Conservation (phyloP, 1,140 invertebrate species). For the Dendroctonus valens region DNA sequence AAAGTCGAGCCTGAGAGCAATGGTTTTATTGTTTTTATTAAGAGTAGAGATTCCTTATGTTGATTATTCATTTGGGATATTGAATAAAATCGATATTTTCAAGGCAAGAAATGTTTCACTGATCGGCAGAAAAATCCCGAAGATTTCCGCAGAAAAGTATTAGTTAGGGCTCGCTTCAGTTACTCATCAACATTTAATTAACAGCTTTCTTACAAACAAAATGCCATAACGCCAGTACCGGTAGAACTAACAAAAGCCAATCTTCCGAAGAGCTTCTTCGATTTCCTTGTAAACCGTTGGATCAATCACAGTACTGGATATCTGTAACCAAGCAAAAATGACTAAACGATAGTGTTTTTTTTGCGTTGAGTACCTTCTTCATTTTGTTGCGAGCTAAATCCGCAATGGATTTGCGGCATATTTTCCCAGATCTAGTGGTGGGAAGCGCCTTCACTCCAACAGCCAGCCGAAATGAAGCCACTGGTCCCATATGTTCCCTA, state of each 20-base stretch:
- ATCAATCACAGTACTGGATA: conserved; percentile 87
- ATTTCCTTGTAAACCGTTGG: conserved; percentile 76
- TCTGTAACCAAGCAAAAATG: conserved; percentile 53
- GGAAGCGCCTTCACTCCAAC: conserved; percentile 77
- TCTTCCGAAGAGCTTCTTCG: conserved; percentile 67
- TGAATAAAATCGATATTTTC: no score
- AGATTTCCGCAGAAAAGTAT: no score
- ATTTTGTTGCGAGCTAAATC: conserved; percentile 39
- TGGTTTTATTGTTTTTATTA: no score
- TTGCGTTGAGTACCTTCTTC: conserved; percentile 28
- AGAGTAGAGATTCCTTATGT: no score
- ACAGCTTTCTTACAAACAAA: no score
- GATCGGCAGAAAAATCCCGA: no score
- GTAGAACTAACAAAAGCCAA: conserved; percentile 56
- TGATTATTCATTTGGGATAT: no score
- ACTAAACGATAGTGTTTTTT: not conserved
- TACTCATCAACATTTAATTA: no score
- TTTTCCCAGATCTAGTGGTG: conserved; percentile 43
- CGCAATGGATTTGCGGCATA: conserved; percentile 39
- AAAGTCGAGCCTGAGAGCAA: no score
- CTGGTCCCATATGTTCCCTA: conserved; percentile 80
- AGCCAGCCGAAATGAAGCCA: conserved; percentile 80
- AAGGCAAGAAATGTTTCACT: no score
- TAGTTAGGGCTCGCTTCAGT: no score
- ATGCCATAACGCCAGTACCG: no score